Evolutionary conservation across 2,888 invertebrate genomes (phyloP), one percentile per base, ranked within the genome.

Genomic region (Lottia scabra): DNA sequence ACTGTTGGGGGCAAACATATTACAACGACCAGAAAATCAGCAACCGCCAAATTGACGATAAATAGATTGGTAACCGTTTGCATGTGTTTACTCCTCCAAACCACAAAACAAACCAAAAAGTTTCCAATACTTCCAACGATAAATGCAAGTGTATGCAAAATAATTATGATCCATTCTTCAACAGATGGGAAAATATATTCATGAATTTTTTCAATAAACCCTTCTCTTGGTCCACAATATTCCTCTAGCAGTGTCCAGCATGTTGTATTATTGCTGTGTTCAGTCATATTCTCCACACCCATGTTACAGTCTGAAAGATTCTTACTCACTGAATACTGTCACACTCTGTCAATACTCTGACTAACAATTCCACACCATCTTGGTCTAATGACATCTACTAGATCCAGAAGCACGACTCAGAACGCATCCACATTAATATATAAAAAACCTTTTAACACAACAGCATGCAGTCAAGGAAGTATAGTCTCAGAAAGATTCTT

Each of bases 61-160:
- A 97, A 97, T 88, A 96, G 95, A 90, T 97, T 97, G 72, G 97
- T 97, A 48, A 97, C 96, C 0, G 96, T 96, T 75, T 96, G 92
- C 97, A 97, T 97, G 1, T 94, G 93, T 80, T 94, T 94, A 85
- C 96, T 96, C 71, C 95, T 92, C 84, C 95, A 94, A 43, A 97
- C 96, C 0, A 96, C 97, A 70, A 94, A 92, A 83, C 96, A 96
- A 46, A 98, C 97, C 66, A 97, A 90, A 0, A 94, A 93, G 87
- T 98, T 98, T 0, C 97, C 97, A 43, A 95, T 91, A 48, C 96
- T 90, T 0, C 96, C 97, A 71, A 95, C 92, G 15, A 94, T 87
- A 85, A 97, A 96, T 0, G 96, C 95, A 38, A 95, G 88, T 0
- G 92, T 91, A 87, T 96, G 95, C 43, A 95, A 92, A 1, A 91